Percentiles rank a stretch among this genome's conserved stretches.
Evolutionary conservation across 2,797 vertebrate genomes (phyloP).

Genomic region (Enteromius fasciolatus): DNA sequence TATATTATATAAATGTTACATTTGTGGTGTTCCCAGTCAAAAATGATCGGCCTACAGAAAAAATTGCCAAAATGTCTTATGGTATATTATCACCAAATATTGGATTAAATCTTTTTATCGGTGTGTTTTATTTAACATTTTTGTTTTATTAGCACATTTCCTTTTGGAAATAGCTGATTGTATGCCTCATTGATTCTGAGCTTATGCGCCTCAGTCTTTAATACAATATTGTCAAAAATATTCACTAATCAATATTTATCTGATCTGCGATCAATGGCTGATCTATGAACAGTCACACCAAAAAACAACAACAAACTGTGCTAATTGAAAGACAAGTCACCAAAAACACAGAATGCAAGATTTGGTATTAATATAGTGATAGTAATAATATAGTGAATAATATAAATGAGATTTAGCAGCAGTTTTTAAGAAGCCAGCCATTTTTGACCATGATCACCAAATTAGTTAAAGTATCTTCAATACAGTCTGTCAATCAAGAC

Average conservation of each 20-base stretch:
- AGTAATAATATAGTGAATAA: too few species aligned
- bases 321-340: not conserved
- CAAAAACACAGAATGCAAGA: not conserved
- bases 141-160: not conserved
- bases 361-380: not conserved
- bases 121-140: not conserved
- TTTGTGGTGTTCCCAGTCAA: not conserved
- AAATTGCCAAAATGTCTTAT: not conserved
- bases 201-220: not conserved
- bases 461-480: not conserved
- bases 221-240: not conserved
- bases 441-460: not conserved
- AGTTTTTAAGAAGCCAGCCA: not conserved
- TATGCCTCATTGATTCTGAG: not conserved
- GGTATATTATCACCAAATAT: not conserved
- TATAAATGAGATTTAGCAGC: not conserved
- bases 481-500: not conserved
- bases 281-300: not conserved
- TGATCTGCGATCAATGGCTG: not conserved
- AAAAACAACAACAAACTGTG: not conserved
- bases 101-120: not conserved
- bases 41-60: not conserved
- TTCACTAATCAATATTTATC: not conserved
- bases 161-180: not conserved
- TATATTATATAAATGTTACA: not conserved